A percentile compares a stretch with the other conserved stretches of the same genome.
Conservation (phyloP, 92 coral and sea anemone genomes). For the Parazoanthus darwini region DNA sequence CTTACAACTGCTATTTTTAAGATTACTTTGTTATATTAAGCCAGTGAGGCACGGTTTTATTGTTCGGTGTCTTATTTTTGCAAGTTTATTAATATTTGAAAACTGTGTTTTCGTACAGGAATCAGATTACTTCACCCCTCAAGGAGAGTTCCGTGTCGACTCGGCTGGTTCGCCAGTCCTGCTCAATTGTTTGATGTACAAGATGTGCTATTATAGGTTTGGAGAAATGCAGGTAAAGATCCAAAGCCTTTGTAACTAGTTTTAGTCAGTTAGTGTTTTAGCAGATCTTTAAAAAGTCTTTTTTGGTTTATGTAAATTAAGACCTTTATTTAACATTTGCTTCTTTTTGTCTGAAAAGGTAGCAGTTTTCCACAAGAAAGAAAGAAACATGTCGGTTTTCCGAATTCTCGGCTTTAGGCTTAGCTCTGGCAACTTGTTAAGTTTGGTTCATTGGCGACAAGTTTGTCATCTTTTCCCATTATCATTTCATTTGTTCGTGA, state of each 20-base stretch:
- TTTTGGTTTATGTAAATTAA: too few relatives aligned
- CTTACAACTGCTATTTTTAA: too few relatives aligned
- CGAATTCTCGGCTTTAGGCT: too few relatives aligned
- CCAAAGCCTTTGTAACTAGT: neutral
- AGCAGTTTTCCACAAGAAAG: too few relatives aligned
- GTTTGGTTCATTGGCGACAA: too few relatives aligned
- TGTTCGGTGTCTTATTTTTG: neutral
- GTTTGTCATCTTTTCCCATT: too few relatives aligned
- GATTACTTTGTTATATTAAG: neutral
- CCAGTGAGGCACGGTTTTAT: neutral
- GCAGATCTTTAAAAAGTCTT: too few relatives aligned
- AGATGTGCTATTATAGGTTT: slow-evolving; percentile 97
- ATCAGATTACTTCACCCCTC: slow-evolving; percentile 97
- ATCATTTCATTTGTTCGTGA: too few relatives aligned
- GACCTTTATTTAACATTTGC: too few relatives aligned
- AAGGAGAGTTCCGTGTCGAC: slow-evolving; percentile 99
- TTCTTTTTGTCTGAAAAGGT: too few relatives aligned
- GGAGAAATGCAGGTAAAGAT: slow-evolving; percentile 93
- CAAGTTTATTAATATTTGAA: neutral
- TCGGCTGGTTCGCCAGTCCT: slow-evolving; percentile 95
- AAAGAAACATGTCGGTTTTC: too few relatives aligned
- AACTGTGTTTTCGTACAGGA: slow-evolving; percentile 56
- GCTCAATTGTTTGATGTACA: slow-evolving; percentile 97
- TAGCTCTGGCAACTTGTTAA: too few relatives aligned
- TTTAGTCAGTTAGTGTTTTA: neutral